phyloP scores from a whole-genome alignment of 2,888 invertebrate genomes.

The Polietes domitor region DNA sequence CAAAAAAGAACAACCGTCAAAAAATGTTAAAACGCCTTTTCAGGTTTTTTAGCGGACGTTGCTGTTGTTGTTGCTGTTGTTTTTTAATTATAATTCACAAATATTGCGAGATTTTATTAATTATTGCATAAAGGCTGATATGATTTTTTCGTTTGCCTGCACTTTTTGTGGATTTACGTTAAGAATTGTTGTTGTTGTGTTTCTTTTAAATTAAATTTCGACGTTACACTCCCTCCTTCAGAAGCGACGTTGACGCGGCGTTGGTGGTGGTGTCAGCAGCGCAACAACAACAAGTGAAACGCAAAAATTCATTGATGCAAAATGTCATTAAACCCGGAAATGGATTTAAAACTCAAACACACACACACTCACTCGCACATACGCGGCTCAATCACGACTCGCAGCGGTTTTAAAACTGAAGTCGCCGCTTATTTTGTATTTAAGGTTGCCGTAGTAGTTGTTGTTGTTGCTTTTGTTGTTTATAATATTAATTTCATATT shows the following conservation, averaged over 20 bases:
- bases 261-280: not conserved
- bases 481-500: constrained; percentile 39
- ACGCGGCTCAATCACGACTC: not conserved
- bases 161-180: constrained; percentile 52
- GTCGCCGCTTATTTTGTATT: constrained; percentile 70
- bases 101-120: constrained; percentile 36
- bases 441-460: constrained; percentile 47
- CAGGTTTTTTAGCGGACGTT: constrained; percentile 13
- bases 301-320: constrained; percentile 61
- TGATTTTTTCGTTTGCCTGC: constrained; percentile 57
- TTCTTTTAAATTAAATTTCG: not conserved
- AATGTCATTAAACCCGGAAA: constrained; percentile 78
- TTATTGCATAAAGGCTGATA: constrained; percentile 67
- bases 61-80: not conserved
- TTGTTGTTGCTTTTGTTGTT: constrained; percentile 50
- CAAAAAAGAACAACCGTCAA: not conserved
- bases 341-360: constrained; percentile 59
- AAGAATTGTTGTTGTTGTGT: constrained; percentile 20
- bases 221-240: not conserved
- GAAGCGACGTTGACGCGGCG: not conserved
- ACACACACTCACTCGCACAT: not conserved
- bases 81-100: not conserved
- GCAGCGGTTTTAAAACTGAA: not conserved
- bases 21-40: constrained; percentile 36
- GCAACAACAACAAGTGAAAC: constrained; percentile 53